Conservation (phyloP, 2,888 invertebrate species). For the Epistrophella euchroma region DNA sequence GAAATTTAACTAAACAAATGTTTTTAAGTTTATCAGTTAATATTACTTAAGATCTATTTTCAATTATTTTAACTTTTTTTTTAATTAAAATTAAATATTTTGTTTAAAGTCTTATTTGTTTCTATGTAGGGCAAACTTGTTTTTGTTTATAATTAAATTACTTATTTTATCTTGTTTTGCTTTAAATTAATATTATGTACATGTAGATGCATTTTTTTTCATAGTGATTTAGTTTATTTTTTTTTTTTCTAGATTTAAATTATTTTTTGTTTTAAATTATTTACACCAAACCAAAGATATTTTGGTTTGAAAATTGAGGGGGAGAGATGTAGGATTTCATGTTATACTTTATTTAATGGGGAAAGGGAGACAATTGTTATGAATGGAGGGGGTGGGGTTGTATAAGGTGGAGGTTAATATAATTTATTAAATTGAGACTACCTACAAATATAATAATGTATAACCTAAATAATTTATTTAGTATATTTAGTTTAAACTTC, state of each 20-base stretch:
- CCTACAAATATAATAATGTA: slow-evolving; percentile 74
- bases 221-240: slow-evolving; percentile 71
- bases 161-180: slow-evolving; percentile 24
- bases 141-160: slow-evolving; percentile 67
- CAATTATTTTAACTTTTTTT: slow-evolving; percentile 23
- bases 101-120: slow-evolving; percentile 81
- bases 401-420: slow-evolving; percentile 52
- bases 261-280: slow-evolving; percentile 52
- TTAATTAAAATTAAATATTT: slow-evolving; percentile 65
- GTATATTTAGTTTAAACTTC: slow-evolving; percentile 75
- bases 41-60: slow-evolving; percentile 64
- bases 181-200: slow-evolving; percentile 71
- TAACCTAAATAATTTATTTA: slow-evolving; percentile 76
- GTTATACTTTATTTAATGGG: slow-evolving; percentile 9
- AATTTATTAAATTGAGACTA: slow-evolving; percentile 77
- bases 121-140: slow-evolving; percentile 81
- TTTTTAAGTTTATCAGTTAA: slow-evolving; percentile 67
- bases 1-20: slow-evolving; percentile 68
- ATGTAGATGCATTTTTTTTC: slow-evolving; percentile 73
- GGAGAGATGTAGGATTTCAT: slow-evolving; percentile 30
- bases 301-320: slow-evolving; percentile 37
- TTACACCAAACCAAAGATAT: slow-evolving; percentile 60
- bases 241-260: slow-evolving; percentile 52
- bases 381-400: slow-evolving; percentile 8
- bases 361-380: slow-evolving; percentile 12